Percentiles rank a stretch among this genome's conserved stretches.
Conservation (phyloP, 2,888 invertebrate genomes). For the Drosophila pseudotakahashii region DNA sequence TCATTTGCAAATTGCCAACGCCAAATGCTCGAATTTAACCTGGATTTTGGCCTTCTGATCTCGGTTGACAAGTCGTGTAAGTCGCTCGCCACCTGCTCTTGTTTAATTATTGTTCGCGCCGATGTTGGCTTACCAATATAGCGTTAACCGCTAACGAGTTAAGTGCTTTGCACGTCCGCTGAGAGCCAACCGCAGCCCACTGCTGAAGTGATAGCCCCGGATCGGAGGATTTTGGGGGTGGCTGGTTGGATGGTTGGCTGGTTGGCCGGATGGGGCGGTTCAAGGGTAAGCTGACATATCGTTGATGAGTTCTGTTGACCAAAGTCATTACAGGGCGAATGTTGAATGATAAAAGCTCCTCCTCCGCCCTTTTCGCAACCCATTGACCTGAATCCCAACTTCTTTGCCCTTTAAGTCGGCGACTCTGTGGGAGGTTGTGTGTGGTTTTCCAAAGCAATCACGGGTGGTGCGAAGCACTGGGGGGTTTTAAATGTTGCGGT, state of each 20-base stretch:
- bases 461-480: conserved; percentile 27
- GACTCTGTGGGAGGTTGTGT: conserved; percentile 9
- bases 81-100: conserved; percentile 44
- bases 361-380: conserved; percentile 3
- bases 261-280: conserved; percentile 1
- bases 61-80: conserved; percentile 67
- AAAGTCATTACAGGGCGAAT: conserved; percentile 68
- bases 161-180: conserved; percentile 72
- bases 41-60: conserved; percentile 33
- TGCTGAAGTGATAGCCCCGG: conserved; percentile 16
- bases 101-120: conserved; percentile 72
- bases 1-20: conserved; percentile 58
- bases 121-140: conserved; percentile 70
- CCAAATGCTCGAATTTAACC: conserved; percentile 23
- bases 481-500: conserved; percentile 42
- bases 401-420: conserved; percentile 44
- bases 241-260: neutral
- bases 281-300: conserved; percentile 53
- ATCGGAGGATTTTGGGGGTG: neutral
- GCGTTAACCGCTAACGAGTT: conserved; percentile 78
- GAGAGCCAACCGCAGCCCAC: conserved; percentile 61
- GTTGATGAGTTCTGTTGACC: conserved; percentile 77
- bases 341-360: conserved; percentile 42
- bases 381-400: conserved; percentile 56
- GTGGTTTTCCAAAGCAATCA: conserved; percentile 21